A percentile compares a stretch with the other conserved stretches of the same genome.
Evolutionary conservation across 2,113 vertebrate species (phyloP).

Genomic region (Psettodes erumei): DNA sequence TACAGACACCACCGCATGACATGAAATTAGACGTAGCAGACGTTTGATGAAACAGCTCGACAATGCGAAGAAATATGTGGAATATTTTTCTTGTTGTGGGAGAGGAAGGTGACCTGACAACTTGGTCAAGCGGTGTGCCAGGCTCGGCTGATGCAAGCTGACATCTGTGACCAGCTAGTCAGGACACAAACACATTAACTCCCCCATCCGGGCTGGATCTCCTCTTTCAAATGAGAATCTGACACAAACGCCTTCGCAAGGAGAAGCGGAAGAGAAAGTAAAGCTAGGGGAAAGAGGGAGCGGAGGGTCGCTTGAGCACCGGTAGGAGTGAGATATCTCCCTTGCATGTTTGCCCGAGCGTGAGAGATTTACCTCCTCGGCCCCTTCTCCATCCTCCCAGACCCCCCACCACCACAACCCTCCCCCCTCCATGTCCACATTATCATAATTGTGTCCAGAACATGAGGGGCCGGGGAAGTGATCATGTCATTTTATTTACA

Average conservation of each 20-base stretch:
- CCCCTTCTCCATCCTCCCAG: constrained; percentile 83
- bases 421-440: constrained; percentile 85
- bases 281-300: constrained; percentile 74
- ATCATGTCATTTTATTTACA: constrained; percentile 99
- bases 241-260: constrained; percentile 84
- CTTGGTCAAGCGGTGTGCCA: constrained; percentile 50
- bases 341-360: constrained; percentile 87
- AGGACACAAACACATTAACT: constrained; percentile 86
- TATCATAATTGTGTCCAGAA: constrained; percentile 99
- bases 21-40: constrained; percentile 33
- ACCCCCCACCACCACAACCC: too few species aligned
- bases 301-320: constrained; percentile 14
- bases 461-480: constrained; percentile 99
- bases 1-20: background rate
- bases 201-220: constrained; percentile 90
- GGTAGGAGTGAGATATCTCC: constrained; percentile 80
- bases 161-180: constrained; percentile 76
- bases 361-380: constrained; percentile 77
- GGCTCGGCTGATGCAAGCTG: constrained; percentile 53
- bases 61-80: constrained; percentile 43
- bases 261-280: constrained; percentile 32
- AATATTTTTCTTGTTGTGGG: constrained; percentile 35
- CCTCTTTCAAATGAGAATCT: constrained; percentile 85
- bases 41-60: constrained; percentile 48
- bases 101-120: constrained; percentile 60